phyloP scores from a whole-genome alignment of 2,888 invertebrate species.

The Lagria hirta region DNA sequence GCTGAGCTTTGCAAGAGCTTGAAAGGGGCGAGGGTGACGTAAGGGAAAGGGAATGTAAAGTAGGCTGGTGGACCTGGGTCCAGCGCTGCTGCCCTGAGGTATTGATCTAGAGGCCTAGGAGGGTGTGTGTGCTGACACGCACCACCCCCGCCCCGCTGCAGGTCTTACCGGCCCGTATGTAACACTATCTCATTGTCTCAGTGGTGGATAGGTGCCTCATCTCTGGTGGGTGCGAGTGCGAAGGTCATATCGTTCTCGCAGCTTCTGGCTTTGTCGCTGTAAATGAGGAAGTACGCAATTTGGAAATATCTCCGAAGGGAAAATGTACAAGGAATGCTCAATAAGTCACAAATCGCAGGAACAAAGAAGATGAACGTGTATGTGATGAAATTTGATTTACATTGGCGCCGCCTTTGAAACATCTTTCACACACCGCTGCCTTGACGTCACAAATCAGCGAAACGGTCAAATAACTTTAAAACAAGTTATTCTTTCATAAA shows the following conservation, averaged over 20 bases:
- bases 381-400: too few species aligned
- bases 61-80: conserved; percentile 57
- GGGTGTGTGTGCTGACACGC: conserved; percentile 54
- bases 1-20: conserved; percentile 59
- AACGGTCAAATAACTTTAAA: too few species aligned
- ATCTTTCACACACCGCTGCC: too few species aligned
- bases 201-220: conserved; percentile 24
- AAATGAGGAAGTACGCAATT: conserved; percentile 25
- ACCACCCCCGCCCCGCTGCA: conserved; percentile 42
- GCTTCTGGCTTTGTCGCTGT: conserved; percentile 22
- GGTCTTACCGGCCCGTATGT: conserved; percentile 44
- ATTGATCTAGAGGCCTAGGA: conserved; percentile 53
- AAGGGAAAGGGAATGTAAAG: conserved; percentile 59
- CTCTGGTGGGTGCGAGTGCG: conserved; percentile 18
- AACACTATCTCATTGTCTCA: conserved; percentile 46
- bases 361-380: too few species aligned
- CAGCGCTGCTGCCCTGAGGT: conserved; percentile 55
- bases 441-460: too few species aligned
- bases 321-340: conserved; percentile 1
- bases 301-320: conserved; percentile 3
- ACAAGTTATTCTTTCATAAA: too few species aligned
- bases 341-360: conserved; percentile 3
- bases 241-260: conserved; percentile 16
- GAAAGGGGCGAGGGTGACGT: conserved; percentile 48
- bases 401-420: too few species aligned